These are phyloP conservation scores for Scrobipalpa atriplicella DNA, from an alignment of 2,888 invertebrate genomes.

Conservation along the genomic window DNA sequence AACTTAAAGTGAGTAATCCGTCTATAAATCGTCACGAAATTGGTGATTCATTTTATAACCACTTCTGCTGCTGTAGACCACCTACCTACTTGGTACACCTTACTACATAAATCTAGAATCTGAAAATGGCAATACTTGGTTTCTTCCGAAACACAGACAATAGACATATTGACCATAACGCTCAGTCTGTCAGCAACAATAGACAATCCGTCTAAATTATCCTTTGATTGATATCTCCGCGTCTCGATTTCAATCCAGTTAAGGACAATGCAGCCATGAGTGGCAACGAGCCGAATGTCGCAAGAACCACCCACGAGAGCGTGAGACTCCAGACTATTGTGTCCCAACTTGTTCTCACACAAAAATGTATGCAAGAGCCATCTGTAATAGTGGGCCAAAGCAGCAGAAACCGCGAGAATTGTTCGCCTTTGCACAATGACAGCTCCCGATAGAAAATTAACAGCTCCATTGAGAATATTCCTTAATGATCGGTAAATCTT, in stretches of 20 bases:
- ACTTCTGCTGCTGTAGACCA: neutral
- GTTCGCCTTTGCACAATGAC: constrained; percentile 51
- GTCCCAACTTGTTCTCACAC: constrained; percentile 68
- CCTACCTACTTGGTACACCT: no score
- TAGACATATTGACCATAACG: constrained; percentile 17
- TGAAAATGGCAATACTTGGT: neutral
- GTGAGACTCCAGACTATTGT: constrained; percentile 70
- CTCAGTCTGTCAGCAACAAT: constrained; percentile 21
- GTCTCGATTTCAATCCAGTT: constrained; percentile 25
- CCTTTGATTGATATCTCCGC: constrained; percentile 18
- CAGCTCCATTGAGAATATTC: constrained; percentile 25
- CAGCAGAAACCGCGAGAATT: constrained; percentile 63
- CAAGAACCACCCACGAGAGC: constrained; percentile 72
- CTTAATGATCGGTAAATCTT: neutral
- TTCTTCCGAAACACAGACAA: neutral
- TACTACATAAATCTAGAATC: no score
- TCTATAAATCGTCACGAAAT: constrained; percentile 14
- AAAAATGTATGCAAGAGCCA: constrained; percentile 64
- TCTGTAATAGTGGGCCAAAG: constrained; percentile 61
- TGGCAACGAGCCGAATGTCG: constrained; percentile 55
- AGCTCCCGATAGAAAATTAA: constrained; percentile 39
- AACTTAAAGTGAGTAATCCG: neutral
- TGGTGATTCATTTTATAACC: neutral
- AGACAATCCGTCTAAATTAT: constrained; percentile 12
- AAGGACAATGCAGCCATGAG: constrained; percentile 34